Evolutionary conservation across 2,113 vertebrate genomes (phyloP), one percentile per base, ranked within the genome.

Genomic region (Etheostoma cragini): DNA sequence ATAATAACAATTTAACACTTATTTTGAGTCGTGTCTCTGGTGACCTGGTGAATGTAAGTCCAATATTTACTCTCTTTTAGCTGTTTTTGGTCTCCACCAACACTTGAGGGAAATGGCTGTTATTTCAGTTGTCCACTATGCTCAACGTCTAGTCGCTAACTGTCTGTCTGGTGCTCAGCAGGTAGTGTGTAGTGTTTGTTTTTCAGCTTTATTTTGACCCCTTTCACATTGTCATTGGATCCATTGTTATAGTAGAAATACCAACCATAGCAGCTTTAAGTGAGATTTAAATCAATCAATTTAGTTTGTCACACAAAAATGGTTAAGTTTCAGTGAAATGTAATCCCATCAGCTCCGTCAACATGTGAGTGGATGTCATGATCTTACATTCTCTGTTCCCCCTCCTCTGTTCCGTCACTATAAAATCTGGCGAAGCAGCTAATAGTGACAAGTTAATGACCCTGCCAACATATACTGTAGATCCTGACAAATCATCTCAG

Each of bases 391-490:
- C 49, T 67, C 15, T 46, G 21, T 16, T 42, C 50, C 11, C 8
- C 3, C 12, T 24, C 52, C 38, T 53, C n/a, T 47, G 21, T 47
- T 64, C 68, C 56, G 30, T 74, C 49, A 16, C 4, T 64, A 6
- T 66, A 22, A 66, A 89, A 70, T 61, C 88, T 86, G 77, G 72
- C 56, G 67, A 83, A 81, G 82, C 87, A 90, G 87, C 87, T 87
- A 91, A 92, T 69, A 52, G 72, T 78, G 69, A 86, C 69, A 76
- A 78, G 72, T 76, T 47, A 83, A 88, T 85, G 74, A 79, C 76
- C 56, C 26, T 16, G 73, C 47, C 72, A 35, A 68, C 46, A 24
- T 56, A 14, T n/a, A n/a, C n/a, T n/a, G n/a, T 26, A 77, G 63
- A 78, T 70, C 72, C 71, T 70, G 82, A 81, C 63, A 76, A 80